phyloP scores from a whole-genome alignment of 2,113 vertebrate species.

The Heliornis fulica region DNA sequence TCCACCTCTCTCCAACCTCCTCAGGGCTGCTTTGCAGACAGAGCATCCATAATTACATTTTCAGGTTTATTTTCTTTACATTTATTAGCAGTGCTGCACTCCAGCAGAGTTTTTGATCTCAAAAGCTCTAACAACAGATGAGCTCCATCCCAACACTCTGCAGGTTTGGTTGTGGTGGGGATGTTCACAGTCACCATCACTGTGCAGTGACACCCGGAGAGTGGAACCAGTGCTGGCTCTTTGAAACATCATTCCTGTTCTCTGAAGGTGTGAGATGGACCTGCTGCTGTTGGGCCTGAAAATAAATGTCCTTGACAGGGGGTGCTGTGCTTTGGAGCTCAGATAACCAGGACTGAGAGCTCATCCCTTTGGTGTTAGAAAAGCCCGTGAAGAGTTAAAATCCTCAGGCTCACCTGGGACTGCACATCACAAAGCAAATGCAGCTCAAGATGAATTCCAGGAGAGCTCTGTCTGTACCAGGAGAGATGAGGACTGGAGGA shows the following conservation, averaged over 20 bases:
- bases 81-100: neutral
- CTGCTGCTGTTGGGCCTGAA: neutral
- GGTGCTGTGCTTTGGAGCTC: neutral
- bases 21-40: neutral
- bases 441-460: too few relatives aligned
- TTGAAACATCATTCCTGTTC: neutral
- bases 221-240: neutral
- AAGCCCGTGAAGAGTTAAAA: neutral
- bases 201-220: fast-evolving
- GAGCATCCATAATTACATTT: neutral
- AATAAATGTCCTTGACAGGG: neutral
- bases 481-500: neutral
- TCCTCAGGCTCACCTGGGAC: neutral
- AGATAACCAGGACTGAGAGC: fast-evolving
- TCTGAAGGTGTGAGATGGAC: neutral
- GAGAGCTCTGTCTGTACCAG: neutral
- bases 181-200: fast-evolving
- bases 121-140: neutral
- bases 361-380: neutral
- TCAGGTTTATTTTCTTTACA: neutral
- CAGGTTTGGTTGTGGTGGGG: neutral
- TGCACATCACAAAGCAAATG: too few relatives aligned
- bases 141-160: fast-evolving
- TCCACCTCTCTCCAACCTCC: too few relatives aligned
- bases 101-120: neutral